Base-by-base conservation (phyloP, 1,140 invertebrate species). In the Hylaeus anthracinus region DNA sequence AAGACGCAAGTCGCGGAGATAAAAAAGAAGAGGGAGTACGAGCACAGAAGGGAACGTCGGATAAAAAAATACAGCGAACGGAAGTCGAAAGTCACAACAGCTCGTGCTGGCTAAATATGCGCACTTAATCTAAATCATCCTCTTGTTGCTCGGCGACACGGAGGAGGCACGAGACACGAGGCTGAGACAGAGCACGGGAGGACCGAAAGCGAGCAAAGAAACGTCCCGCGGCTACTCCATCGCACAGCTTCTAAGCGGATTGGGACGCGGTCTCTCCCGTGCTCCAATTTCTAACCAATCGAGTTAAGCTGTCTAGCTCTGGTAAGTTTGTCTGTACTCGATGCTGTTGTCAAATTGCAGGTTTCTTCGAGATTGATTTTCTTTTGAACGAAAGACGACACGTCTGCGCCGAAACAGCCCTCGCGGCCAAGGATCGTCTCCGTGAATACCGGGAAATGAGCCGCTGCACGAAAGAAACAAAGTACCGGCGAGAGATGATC, bases 81-180 rank as follows among this genome's bases (percentile, higher is more conserved):
- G 82, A 86, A 84, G 83, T 81, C 39, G 78, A 84, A 67, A 75
- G 82, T 80, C 83, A 76, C 77, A 63, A 79, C 77, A 83, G 51
- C 56, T 75, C 72, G 71, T 39, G 56, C 43, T 43, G 63, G 37
- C 71, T 83, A 83, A 79, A 85, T 85, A 85, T 43, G 76, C 43
- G 53, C 71, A 15, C 67, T 85, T 73, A 65, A 85, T 85, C 71
- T 80, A 84, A 85, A 84, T 85, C 83, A 72, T 80, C 9, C 26
- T 84, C 65, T 79, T 74, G 65, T 79, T 79, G 75, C 75, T 74
- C 75, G 81, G 56, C 83, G 53, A 79, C 39, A 37, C 39, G 60
- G 26, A 9, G 3, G 10, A 79, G 39, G 48, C 70, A 70, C 53
- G 58, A 58, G 70, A 79, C 65, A 66, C 53, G 15, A 53, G 45